Percentiles rank a stretch among this genome's conserved stretches.
Conservation (phyloP, 2,888 invertebrate species). For the Autographa gamma region DNA sequence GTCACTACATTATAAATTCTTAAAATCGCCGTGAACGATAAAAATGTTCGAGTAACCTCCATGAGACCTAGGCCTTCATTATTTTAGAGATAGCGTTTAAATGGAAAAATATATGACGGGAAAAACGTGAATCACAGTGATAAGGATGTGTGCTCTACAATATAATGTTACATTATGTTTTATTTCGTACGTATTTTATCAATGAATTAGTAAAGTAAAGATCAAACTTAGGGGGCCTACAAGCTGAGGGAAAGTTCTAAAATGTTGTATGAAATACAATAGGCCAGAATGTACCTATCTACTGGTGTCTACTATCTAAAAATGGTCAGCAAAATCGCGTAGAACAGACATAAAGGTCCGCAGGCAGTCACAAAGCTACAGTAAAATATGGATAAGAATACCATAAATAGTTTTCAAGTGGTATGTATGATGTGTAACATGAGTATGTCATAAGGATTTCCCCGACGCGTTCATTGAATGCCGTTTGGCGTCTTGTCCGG, state of each 20-base stretch:
- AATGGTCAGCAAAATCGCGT: too few relatives aligned
- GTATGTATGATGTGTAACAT: not conserved
- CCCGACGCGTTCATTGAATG: constrained; percentile 56
- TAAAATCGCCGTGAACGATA: not conserved
- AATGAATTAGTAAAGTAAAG: too few relatives aligned
- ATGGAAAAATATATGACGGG: constrained; percentile 23
- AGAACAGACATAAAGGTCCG: too few relatives aligned
- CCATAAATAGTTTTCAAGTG: not conserved
- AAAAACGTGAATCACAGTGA: constrained; percentile 54
- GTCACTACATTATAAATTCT: constrained; percentile 1
- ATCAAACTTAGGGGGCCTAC: too few relatives aligned
- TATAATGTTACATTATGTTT: constrained; percentile 6
- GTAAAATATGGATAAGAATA: not conserved
- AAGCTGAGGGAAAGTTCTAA: too few relatives aligned
- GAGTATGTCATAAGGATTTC: constrained; percentile 58
- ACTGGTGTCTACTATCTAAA: too few relatives aligned
- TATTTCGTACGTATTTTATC: not conserved
- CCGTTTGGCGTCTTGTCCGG: constrained; percentile 31
- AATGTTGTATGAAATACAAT: too few relatives aligned
- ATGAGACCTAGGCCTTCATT: constrained; percentile 32
- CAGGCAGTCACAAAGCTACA: too few relatives aligned
- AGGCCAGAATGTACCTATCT: too few relatives aligned
- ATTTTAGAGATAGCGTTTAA: constrained; percentile 24
- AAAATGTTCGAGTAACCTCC: constrained; percentile 19
- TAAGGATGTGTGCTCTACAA: constrained; percentile 56